A percentile compares a stretch with the other conserved stretches of the same genome.
Evolutionary conservation across 1,140 invertebrate genomes (phyloP).

Genomic region (Sycophila sp.): DNA sequence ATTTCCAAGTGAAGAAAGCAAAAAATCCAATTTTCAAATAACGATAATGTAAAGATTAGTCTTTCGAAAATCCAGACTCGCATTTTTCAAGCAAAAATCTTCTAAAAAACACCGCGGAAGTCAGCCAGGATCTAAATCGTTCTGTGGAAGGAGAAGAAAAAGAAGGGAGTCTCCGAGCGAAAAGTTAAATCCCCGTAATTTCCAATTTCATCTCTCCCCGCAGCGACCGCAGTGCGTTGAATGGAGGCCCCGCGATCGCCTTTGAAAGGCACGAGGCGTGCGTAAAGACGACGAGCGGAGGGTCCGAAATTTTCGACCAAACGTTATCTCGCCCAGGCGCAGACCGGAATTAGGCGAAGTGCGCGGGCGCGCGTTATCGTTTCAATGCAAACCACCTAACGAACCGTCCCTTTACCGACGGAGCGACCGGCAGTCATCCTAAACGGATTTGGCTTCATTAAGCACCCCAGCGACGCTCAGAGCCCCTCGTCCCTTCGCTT

Average conservation of each 20-base stretch:
- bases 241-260: no score
- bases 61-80: no score
- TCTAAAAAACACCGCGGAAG: no score
- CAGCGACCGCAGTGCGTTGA: background rate
- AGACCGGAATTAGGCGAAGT: conserved; percentile 19
- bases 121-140: no score
- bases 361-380: conserved; percentile 47
- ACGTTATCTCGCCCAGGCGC: conserved; percentile 25
- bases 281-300: background rate
- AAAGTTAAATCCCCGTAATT: background rate
- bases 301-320: conserved; percentile 22
- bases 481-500: background rate
- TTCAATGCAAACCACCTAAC: conserved; percentile 60
- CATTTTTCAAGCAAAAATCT: no score
- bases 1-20: no score
- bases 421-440: conserved; percentile 55
- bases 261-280: no score
- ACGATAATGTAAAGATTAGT: no score
- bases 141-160: no score
- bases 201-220: conserved; percentile 4
- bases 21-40: no score
- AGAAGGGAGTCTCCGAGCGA: no score
- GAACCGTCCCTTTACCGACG: conserved; percentile 54
- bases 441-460: conserved; percentile 67
- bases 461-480: conserved; percentile 46